Percentiles rank a stretch among this genome's conserved stretches.
Conservation (phyloP, 2,113 vertebrate species). For the Leptocoma aspasia region DNA sequence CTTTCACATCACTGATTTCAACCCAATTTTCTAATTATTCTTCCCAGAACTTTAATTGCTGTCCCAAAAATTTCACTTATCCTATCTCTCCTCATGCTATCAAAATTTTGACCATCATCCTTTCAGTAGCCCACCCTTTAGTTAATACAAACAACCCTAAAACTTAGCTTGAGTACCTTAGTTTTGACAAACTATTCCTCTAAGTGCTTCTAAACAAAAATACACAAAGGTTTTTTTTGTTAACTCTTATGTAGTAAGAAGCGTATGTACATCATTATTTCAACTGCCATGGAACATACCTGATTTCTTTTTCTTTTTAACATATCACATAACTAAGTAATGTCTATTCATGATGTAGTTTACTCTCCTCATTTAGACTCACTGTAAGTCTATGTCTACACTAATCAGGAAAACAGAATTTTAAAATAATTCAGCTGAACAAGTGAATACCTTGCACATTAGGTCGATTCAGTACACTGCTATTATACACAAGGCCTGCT, state of each 20-base stretch:
- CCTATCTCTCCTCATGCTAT: not conserved
- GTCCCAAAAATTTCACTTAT: not conserved
- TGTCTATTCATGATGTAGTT: not conserved
- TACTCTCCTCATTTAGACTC: not conserved
- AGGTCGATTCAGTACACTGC: not conserved
- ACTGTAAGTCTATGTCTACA: fast-evolving
- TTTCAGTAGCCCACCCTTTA: not conserved
- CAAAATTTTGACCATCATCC: not conserved
- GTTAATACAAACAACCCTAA: not conserved
- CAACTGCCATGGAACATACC: not conserved
- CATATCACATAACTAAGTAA: not conserved
- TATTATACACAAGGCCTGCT: constrained; percentile 1
- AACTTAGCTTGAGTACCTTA: not conserved
- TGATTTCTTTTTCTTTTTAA: not conserved
- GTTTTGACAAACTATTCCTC: not conserved
- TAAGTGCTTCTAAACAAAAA: not conserved
- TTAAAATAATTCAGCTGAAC: not conserved
- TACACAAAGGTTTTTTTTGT: not conserved
- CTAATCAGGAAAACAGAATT: not conserved
- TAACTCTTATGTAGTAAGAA: not conserved
- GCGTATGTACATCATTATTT: not conserved
- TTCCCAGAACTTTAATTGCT: not conserved
- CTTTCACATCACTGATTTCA: not conserved
- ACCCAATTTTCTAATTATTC: not conserved
- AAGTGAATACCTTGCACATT: not conserved